phyloP scores from a whole-genome alignment of 2,113 vertebrate genomes.

The Tringa solitaria region DNA sequence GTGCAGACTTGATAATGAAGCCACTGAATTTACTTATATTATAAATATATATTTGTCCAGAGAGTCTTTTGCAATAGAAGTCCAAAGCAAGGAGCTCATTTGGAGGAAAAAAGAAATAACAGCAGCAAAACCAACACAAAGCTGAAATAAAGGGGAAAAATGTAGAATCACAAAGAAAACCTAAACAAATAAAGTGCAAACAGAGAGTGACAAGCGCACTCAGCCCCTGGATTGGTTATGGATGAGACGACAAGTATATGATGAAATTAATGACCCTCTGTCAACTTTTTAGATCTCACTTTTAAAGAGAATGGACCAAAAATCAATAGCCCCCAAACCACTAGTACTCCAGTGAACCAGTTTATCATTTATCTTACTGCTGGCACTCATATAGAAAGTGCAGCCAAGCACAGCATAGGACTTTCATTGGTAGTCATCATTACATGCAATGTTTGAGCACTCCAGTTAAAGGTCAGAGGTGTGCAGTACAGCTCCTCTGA shows the following conservation, averaged over 20 bases:
- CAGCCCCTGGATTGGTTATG: conserved; percentile 83
- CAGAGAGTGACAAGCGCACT: conserved; percentile 85
- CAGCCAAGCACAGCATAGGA: conserved; percentile 81
- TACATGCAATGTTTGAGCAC: conserved; percentile 74
- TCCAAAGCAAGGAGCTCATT: neutral
- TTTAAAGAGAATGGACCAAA: conserved; percentile 87
- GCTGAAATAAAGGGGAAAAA: conserved; percentile 51
- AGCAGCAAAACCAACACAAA: neutral
- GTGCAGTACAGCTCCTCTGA: conserved; percentile 60
- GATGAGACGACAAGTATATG: conserved; percentile 85
- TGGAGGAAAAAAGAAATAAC: conserved; percentile 37
- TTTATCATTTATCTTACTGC: conserved; percentile 88
- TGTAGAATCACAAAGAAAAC: conserved; percentile 76
- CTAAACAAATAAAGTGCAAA: conserved; percentile 93
- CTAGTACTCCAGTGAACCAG: conserved; percentile 82
- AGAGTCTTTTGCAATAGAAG: neutral
- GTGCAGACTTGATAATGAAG: conserved; percentile 3
- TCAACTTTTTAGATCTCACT: conserved; percentile 90
- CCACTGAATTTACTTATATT: neutral
- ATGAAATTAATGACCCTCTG: conserved; percentile 91
- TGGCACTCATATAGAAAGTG: conserved; percentile 84
- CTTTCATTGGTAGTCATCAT: conserved; percentile 80
- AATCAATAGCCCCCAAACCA: conserved; percentile 89
- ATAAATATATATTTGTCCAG: neutral
- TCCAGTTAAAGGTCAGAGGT: conserved; percentile 79